Conservation (phyloP, 2,113 vertebrate species). For the Propithecus coquereli region DNA sequence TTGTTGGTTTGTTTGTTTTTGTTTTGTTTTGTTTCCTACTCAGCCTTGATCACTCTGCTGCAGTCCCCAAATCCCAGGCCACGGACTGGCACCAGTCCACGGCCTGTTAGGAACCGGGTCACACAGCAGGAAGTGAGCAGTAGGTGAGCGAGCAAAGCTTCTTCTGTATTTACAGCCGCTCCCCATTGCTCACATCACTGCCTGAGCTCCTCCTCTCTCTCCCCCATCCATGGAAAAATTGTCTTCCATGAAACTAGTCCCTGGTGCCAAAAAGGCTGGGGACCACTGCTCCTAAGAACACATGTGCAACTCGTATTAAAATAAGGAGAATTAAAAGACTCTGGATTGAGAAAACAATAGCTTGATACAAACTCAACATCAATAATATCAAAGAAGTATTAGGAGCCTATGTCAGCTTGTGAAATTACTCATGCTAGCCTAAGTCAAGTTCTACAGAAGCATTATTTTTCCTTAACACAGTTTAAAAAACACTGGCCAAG, state of each 20-base stretch:
- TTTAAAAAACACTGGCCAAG: background rate
- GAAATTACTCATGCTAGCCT: background rate
- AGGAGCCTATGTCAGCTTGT: background rate
- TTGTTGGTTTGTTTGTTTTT: background rate
- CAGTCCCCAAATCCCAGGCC: no score
- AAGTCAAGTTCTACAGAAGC: background rate
- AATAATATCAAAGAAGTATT: background rate
- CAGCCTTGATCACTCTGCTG: background rate
- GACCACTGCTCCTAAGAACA: background rate
- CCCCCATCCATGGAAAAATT: no score
- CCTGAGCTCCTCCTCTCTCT: no score
- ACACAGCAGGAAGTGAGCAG: no score
- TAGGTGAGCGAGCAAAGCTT: no score
- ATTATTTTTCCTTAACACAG: background rate
- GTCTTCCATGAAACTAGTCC: no score
- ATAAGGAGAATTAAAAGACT: background rate
- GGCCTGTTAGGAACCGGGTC: no score
- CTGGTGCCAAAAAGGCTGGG: no score
- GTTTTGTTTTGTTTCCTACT: background rate
- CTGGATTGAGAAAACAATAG: background rate
- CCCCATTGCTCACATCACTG: no score
- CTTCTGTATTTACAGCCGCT: no score
- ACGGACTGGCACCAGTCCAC: no score
- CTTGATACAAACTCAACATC: background rate
- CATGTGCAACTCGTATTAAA: background rate